Conservation (phyloP, 2,888 invertebrate genomes). For the Rhagium mordax region DNA sequence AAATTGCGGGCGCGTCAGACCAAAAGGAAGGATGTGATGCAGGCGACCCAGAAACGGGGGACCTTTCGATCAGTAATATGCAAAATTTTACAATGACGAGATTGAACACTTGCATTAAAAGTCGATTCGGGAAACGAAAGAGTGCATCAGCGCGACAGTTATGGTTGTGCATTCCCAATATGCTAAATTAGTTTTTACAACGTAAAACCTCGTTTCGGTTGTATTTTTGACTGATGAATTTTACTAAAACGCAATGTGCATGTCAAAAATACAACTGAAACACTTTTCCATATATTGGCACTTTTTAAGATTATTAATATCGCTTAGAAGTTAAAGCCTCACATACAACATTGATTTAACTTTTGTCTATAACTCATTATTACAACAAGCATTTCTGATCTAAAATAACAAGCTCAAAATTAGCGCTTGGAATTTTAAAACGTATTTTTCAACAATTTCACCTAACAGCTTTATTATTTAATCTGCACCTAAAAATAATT, state of each 20-base stretch:
- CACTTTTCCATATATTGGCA: not conserved
- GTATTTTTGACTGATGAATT: not conserved
- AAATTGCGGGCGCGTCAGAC: conserved; percentile 55
- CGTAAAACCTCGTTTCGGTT: not conserved
- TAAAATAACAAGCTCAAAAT: not conserved
- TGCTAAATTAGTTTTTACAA: not conserved
- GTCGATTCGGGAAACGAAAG: not conserved
- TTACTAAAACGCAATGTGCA: no score
- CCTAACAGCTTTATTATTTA: not conserved
- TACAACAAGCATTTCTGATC: not conserved
- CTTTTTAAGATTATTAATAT: not conserved
- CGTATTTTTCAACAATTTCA: not conserved
- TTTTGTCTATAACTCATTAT: not conserved
- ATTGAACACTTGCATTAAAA: not conserved
- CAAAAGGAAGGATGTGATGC: conserved; percentile 30
- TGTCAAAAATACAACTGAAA: not conserved
- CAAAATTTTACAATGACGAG: not conserved
- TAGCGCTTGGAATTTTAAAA: not conserved
- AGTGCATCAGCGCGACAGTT: no score
- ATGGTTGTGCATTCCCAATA: no score
- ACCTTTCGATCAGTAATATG: conserved; percentile 14
- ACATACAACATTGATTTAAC: not conserved
- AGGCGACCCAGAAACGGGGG: conserved; percentile 18
- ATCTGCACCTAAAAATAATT: not conserved
- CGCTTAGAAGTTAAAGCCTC: not conserved